These are phyloP conservation scores for Prenolepis imparis DNA, from an alignment of 2,888 invertebrate genomes.

Conservation along the genomic window DNA sequence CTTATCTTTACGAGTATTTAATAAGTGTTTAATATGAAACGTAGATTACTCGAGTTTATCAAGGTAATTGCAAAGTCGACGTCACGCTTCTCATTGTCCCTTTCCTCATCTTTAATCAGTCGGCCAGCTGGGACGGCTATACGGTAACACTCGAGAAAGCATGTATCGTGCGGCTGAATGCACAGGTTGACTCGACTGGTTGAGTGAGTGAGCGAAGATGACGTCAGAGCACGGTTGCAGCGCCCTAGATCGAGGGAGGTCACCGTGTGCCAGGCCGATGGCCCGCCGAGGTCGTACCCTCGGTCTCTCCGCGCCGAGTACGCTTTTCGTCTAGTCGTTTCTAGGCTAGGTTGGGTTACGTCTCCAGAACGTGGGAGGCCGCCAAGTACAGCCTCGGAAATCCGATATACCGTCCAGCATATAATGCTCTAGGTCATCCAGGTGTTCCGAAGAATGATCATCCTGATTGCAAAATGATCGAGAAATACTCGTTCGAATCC, in stretches of 20 bases:
- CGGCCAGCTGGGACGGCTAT: constrained; percentile 12
- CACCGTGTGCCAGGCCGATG: constrained; percentile 86
- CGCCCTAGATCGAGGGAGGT: constrained; percentile 86
- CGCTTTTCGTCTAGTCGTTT: constrained; percentile 83
- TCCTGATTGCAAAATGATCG: constrained; percentile 10
- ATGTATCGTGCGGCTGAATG: constrained; percentile 76
- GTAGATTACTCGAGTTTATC: constrained; percentile 1
- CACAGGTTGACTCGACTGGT: constrained; percentile 80
- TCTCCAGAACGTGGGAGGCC: constrained; percentile 78
- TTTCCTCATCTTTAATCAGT: constrained; percentile 53
- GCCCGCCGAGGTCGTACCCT: constrained; percentile 86
- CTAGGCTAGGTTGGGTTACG: constrained; percentile 81
- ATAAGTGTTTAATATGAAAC: background rate
- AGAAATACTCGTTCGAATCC: background rate
- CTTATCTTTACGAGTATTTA: background rate
- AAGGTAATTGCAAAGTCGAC: background rate
- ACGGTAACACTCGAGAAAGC: constrained; percentile 73
- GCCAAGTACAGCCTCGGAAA: constrained; percentile 73
- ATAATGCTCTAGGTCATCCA: constrained; percentile 69
- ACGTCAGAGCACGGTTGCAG: constrained; percentile 85
- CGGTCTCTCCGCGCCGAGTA: constrained; percentile 74
- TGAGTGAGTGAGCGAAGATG: constrained; percentile 80
- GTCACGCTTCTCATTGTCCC: constrained; percentile 13
- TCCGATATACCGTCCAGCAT: constrained; percentile 70
- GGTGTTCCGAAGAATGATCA: constrained; percentile 51